Evolutionary conservation across 2,113 vertebrate genomes (phyloP), one percentile per base, ranked within the genome.

Genomic region (Colinus virginianus): DNA sequence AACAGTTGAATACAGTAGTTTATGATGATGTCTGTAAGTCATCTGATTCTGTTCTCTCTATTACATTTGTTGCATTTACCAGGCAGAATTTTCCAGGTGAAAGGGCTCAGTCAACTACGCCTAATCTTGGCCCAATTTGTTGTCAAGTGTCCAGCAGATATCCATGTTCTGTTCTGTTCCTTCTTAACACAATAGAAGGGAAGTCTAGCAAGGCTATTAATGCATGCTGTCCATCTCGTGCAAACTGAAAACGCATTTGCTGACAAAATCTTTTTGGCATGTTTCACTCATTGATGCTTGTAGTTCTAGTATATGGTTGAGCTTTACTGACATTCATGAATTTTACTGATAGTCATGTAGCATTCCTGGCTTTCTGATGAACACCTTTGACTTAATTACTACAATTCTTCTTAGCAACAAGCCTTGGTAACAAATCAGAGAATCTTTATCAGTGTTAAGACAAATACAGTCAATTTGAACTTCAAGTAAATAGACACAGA

Each of bases 111-210:
- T 7, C 6, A 80, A 11, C 55, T 69, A 23, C 3, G 67, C 11
- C 12, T 42, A 56, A 7, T 32, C 10, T 36, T 12, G 3, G 9
- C 45, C 20, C 26, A 40, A 2, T 71, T 66, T 48, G 20, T 49
- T 62, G 17, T 19, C 32, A 71, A 81, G 58, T 3, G 2, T 74
- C 23, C 38, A 86, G 42, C 6, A 88, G 38, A 53, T 6, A 43
- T 5, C 0, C 6, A 78, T 19, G 15, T 56, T 89, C 23, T 55
- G 9, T 10, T 78, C 13, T 28, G 3, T 43, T 69, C 5, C 55
- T 14, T 87, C 55, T 62, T 42, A 74, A 17, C 6, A 17, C 0
- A 0, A 21, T 18, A 53, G 43, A 43, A 4, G 17, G 66, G 2
- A 40, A 74, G 34, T 59, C 10, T 46, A 87, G 10, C 18, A 42